Evolutionary conservation across 37 sponge, comb jelly and placozoan genomes (phyloP).

Genomic region (Lycopodina hypogea): DNA sequence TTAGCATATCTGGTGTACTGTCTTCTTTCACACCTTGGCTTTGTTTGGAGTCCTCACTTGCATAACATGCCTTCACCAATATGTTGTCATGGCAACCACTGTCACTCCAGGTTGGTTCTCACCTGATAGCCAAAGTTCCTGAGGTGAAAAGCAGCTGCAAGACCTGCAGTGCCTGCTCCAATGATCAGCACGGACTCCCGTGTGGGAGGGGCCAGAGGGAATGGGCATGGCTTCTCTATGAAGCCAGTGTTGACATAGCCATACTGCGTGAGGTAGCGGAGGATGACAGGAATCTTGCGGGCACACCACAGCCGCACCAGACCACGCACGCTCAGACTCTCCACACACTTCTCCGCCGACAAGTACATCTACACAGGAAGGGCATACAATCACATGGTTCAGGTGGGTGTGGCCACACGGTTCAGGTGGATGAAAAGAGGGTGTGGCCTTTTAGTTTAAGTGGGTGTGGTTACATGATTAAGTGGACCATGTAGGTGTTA

Average conservation of each 20-base stretch:
- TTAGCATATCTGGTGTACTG: too few relatives aligned
- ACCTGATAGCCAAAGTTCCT: conserved; percentile 73
- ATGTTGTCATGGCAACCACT: too few relatives aligned
- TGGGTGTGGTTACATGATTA: too few relatives aligned
- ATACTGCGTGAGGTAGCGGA: conserved; percentile 67
- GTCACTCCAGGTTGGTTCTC: not conserved
- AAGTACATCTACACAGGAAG: conserved; percentile 48
- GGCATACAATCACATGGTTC: not conserved
- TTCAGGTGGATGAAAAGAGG: too few relatives aligned
- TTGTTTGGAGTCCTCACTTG: too few relatives aligned
- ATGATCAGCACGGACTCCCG: conserved; percentile 45
- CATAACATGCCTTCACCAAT: not conserved
- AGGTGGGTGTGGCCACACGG: too few relatives aligned
- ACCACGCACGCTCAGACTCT: conserved; percentile 45
- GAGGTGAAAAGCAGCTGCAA: conserved; percentile 76
- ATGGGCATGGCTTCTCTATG: conserved; percentile 40
- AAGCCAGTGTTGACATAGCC: conserved; percentile 80
- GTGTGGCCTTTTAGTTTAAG: too few relatives aligned
- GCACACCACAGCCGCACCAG: conserved; percentile 64
- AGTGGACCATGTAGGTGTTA: too few relatives aligned
- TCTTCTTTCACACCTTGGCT: too few relatives aligned
- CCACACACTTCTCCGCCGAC: conserved; percentile 38
- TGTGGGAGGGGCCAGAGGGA: conserved; percentile 19
- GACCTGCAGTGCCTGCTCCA: conserved; percentile 81
- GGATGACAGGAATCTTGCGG: conserved; percentile 33